Conservation (phyloP, 2,888 invertebrate species). For the Tortrix viridana region DNA sequence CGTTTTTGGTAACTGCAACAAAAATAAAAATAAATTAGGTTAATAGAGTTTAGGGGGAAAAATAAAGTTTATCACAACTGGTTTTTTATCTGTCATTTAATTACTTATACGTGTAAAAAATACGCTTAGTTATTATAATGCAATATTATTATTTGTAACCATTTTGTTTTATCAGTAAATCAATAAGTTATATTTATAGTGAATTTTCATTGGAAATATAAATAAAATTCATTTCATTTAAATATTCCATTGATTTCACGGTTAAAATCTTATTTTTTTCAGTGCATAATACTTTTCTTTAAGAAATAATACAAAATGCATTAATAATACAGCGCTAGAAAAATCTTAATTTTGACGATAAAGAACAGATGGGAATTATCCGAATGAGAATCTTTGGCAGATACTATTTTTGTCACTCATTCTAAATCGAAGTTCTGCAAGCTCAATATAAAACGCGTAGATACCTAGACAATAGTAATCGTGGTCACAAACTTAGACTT, state of each 20-base stretch:
- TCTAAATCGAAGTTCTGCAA: constrained; percentile 74
- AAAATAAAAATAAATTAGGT: constrained; percentile 45
- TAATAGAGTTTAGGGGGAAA: not conserved
- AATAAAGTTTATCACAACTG: not conserved
- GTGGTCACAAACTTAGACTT: constrained; percentile 80
- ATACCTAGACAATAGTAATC: constrained; percentile 82
- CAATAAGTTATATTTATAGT: no score
- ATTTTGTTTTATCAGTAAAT: no score
- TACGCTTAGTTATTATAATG: no score
- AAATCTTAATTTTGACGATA: constrained; percentile 21
- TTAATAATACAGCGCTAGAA: not conserved
- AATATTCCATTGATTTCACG: no score
- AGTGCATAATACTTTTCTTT: no score
- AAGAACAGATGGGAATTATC: constrained; percentile 63
- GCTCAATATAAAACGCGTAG: constrained; percentile 82
- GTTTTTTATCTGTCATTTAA: not conserved
- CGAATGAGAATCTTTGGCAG: constrained; percentile 65
- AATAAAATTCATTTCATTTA: no score
- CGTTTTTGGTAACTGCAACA: constrained; percentile 66
- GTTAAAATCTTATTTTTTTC: no score
- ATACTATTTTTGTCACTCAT: constrained; percentile 78
- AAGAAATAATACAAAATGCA: not conserved
- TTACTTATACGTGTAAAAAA: no score
- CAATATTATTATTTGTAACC: no score
- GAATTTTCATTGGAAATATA: no score